phyloP scores from a whole-genome alignment of 2,113 vertebrate species.

The Melanostigma gelatinosum region DNA sequence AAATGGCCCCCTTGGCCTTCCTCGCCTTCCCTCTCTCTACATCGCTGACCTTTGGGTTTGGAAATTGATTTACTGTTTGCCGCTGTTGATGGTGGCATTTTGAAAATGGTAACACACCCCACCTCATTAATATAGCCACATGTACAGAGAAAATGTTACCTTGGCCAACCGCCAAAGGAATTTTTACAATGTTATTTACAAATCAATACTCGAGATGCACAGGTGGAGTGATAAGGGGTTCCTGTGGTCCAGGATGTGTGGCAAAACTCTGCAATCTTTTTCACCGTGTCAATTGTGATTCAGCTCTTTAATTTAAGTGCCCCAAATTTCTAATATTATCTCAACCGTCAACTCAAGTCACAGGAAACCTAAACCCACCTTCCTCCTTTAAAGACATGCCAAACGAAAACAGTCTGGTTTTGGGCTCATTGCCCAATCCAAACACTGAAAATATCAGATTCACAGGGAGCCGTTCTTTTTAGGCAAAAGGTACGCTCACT shows the following conservation, averaged over 20 bases:
- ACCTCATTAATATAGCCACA: conserved; percentile 83
- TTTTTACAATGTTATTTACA: conserved; percentile 69
- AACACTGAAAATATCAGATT: conserved; percentile 45
- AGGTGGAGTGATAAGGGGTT: conserved; percentile 46
- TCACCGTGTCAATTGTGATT: conserved; percentile 17
- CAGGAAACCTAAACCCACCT: conserved; percentile 34
- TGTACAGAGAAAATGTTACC: conserved; percentile 72
- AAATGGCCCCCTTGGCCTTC: conserved; percentile 72
- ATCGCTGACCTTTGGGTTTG: conserved; percentile 83
- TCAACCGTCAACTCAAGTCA: conserved; percentile 27
- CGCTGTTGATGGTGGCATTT: conserved; percentile 84
- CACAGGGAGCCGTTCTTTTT: conserved; percentile 37
- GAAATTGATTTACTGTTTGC: conserved; percentile 86
- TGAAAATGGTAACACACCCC: conserved; percentile 82
- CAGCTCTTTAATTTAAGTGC: conserved; percentile 33
- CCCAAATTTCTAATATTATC: conserved; percentile 33
- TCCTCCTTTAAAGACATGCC: conserved; percentile 17
- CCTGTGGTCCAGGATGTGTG: conserved; percentile 48
- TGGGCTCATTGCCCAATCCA: conserved; percentile 46
- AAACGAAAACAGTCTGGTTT: conserved; percentile 21
- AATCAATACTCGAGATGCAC: conserved; percentile 62
- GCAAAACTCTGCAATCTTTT: conserved; percentile 26
- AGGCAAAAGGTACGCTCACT: conserved; percentile 36
- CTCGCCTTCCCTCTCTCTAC: conserved; percentile 68
- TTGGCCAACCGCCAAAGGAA: conserved; percentile 56